Evolutionary conservation across 2,888 invertebrate genomes (phyloP).

Genomic region (Agrilus mali): DNA sequence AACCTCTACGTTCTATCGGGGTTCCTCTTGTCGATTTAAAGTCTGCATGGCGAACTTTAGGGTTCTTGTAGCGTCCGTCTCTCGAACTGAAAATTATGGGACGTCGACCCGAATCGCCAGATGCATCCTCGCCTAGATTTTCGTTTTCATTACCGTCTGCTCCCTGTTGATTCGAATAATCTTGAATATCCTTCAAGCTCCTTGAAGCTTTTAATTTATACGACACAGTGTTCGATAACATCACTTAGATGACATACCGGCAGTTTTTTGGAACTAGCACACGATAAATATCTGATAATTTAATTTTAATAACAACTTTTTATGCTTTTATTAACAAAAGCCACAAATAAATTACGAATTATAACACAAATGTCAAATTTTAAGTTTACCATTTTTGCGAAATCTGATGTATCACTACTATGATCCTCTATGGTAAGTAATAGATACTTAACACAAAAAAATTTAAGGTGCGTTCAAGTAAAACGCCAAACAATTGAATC

Average conservation of each 20-base stretch:
- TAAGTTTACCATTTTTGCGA: too few species aligned
- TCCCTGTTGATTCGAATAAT: slow-evolving; percentile 37
- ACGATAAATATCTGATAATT: too few species aligned
- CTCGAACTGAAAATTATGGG: slow-evolving; percentile 17
- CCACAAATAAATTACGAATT: background rate
- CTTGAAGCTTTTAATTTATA: slow-evolving; percentile 51
- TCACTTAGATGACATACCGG: slow-evolving; percentile 41
- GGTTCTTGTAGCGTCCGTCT: slow-evolving; percentile 18
- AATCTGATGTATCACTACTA: too few species aligned
- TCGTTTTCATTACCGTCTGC: slow-evolving; percentile 34
- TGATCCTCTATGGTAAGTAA: too few species aligned
- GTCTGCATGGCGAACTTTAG: slow-evolving; percentile 19
- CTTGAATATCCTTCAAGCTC: slow-evolving; percentile 34
- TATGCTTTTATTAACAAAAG: background rate
- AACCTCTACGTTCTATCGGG: slow-evolving; percentile 20
- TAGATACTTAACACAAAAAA: too few species aligned
- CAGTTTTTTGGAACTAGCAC: slow-evolving; percentile 4
- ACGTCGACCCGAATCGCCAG: slow-evolving; percentile 19
- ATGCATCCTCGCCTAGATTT: slow-evolving; percentile 25
- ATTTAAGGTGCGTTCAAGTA: too few species aligned
- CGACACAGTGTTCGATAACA: slow-evolving; percentile 54
- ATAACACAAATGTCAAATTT: too few species aligned
- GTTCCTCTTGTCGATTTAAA: slow-evolving; percentile 22
- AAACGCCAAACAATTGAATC: too few species aligned
- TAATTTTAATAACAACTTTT: too few species aligned